Conservation (phyloP, 2,888 invertebrate genomes). For the Chrysotoxum bicinctum region DNA sequence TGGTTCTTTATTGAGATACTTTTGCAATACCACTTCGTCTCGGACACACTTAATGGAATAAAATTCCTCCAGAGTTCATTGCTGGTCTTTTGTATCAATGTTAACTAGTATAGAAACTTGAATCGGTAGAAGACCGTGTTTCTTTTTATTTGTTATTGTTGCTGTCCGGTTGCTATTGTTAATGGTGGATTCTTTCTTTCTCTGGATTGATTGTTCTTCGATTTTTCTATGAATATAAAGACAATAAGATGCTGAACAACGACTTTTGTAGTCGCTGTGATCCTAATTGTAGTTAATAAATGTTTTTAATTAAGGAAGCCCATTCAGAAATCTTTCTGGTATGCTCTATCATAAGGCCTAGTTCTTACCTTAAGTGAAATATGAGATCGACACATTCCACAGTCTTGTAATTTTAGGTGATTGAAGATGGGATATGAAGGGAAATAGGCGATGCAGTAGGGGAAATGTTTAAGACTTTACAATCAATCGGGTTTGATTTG, state of each 20-base stretch:
- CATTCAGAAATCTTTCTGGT: too few relatives aligned
- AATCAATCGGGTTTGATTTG: too few relatives aligned
- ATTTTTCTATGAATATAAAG: background rate
- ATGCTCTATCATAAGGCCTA: too few relatives aligned
- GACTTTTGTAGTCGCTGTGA: background rate
- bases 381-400: too few relatives aligned
- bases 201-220: conserved; percentile 4
- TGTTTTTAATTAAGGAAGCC: too few relatives aligned
- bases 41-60: conserved; percentile 50
- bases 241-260: background rate
- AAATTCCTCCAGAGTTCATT: conserved; percentile 35
- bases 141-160: background rate
- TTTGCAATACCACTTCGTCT: conserved; percentile 34
- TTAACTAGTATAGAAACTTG: conserved; percentile 36
- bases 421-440: too few relatives aligned
- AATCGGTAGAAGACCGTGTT: background rate
- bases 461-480: too few relatives aligned
- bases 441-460: too few relatives aligned
- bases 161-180: conserved; percentile 2
- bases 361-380: too few relatives aligned
- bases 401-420: too few relatives aligned
- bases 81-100: conserved; percentile 42
- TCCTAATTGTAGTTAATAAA: too few relatives aligned
- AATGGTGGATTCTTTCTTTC: conserved; percentile 24
- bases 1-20: conserved; percentile 25